Base-by-base conservation (phyloP, 2,113 vertebrate species). In the Planiliza haematocheilus region DNA sequence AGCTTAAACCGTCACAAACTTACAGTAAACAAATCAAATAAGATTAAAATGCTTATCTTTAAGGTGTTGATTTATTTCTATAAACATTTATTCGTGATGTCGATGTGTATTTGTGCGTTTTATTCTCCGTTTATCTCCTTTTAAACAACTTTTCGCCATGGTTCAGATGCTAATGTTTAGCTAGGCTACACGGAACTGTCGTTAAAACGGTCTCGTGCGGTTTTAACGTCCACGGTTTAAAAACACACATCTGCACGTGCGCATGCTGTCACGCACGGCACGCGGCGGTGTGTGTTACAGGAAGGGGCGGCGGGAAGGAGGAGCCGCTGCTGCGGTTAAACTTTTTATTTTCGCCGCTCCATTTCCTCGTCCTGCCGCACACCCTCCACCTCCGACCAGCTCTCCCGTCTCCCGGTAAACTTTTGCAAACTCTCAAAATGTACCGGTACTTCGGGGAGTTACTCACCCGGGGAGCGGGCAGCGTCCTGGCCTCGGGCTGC, bases 401-500 rank as follows among this genome's bases (percentile, higher is more conserved):
- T 66, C n/a, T 1, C 20, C 36, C 37, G 49, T 37, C 24, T 30
- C 24, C 20, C 34, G 8, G 4, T 4, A 2, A 17, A 45, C 50
- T 16, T 53, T 3, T 18, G 5, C 16, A 16, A 36, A 34, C n/a
- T 7, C 2, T 0, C 0, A 45, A 59, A 3, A 97, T 97, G 97
- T 95, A 95, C 92, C 94, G 95, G 63, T 95, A 88, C 69, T 74
- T 97, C 8, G 95, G 95, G 51, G 95, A 94, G 78, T 81, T 95
- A 1, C 89, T 96, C 55, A 73, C 91, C 74, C 95, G 96, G 37
- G 86, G 90, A 34, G 91, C 89, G 20, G 89, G 80, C 56, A 16
- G 83, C 39, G 72, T 90, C 18, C 82, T 92, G 58, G 85, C 86
- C 63, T 74, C 91, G 34, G 68, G 86, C 55, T 63, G 84, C 65